Percentiles rank a stretch among this genome's conserved stretches.
These are phyloP conservation scores for Smutsia gigantea DNA, from an alignment of 2,797 vertebrate genomes.

Conservation along the genomic window DNA sequence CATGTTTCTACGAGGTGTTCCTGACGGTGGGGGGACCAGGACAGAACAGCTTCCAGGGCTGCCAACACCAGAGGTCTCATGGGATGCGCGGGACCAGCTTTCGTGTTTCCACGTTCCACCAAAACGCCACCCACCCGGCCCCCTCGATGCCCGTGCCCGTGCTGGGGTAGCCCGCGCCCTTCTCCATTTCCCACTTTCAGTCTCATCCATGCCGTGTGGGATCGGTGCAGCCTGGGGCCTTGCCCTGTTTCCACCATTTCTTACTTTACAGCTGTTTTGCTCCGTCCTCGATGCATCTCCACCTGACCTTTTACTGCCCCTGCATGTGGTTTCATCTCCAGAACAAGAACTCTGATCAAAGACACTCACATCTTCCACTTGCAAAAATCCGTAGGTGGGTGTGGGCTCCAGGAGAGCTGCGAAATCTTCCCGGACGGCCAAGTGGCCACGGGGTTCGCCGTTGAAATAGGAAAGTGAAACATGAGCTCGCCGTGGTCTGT, in stretches of 20 bases:
- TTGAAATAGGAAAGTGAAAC: conserved; percentile 78
- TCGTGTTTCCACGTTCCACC: background rate
- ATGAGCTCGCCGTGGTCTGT: conserved; percentile 64
- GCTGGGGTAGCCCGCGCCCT: background rate
- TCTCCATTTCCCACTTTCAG: background rate
- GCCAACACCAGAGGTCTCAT: background rate
- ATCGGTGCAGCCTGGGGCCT: too few species aligned
- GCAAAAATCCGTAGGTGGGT: background rate
- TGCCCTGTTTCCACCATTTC: too few species aligned
- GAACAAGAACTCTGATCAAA: conserved; percentile 57
- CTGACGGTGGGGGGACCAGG: background rate
- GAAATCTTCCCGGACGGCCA: conserved; percentile 74
- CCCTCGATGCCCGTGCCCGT: background rate
- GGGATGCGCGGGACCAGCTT: background rate
- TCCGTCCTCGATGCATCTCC: too few species aligned
- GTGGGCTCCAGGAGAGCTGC: conserved; percentile 70
- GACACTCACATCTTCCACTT: conserved; percentile 19
- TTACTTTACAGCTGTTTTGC: too few species aligned
- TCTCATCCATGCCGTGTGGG: too few species aligned
- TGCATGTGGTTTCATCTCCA: background rate
- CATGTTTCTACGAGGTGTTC: background rate
- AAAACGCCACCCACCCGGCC: background rate
- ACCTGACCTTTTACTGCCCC: background rate
- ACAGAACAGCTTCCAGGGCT: background rate
- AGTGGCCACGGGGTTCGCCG: conserved; percentile 68